Evolutionary conservation across 2,888 invertebrate species (phyloP).

Genomic region (Portevinia maculata): DNA sequence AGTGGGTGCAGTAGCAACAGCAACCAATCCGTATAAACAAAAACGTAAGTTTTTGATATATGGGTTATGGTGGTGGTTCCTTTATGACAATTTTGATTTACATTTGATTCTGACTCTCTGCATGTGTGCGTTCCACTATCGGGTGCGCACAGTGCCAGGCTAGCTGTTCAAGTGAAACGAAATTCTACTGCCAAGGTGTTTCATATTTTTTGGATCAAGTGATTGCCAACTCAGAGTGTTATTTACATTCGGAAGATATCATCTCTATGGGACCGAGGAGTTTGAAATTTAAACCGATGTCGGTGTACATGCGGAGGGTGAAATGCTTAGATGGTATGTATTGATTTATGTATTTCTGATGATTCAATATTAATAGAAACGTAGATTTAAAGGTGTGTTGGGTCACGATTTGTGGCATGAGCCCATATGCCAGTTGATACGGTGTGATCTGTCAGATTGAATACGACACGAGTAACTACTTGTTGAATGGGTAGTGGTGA

Average conservation of each 20-base stretch:
- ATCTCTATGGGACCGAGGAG: constrained; percentile 90
- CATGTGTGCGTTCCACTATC: constrained; percentile 15
- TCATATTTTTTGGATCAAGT: constrained; percentile 82
- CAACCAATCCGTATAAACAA: constrained; percentile 51
- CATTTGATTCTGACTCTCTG: constrained; percentile 31
- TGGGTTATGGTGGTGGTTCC: constrained; percentile 53
- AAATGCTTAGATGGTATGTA: constrained; percentile 91
- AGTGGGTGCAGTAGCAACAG: constrained; percentile 26
- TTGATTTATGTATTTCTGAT: constrained; percentile 11
- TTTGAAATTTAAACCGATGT: constrained; percentile 85
- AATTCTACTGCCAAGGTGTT: constrained; percentile 89
- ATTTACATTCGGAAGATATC: constrained; percentile 92
- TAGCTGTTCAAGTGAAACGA: constrained; percentile 86
- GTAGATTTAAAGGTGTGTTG: constrained; percentile 33
- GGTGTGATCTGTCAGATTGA: constrained; percentile 22
- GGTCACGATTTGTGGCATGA: constrained; percentile 51
- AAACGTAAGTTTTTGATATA: constrained; percentile 61
- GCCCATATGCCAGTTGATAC: constrained; percentile 8
- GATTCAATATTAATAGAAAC: constrained; percentile 43
- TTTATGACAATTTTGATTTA: constrained; percentile 61
- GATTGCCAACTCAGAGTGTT: constrained; percentile 84
- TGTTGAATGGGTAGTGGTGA: background rate
- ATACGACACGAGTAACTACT: background rate
- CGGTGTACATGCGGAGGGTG: constrained; percentile 90
- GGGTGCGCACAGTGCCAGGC: constrained; percentile 84